A percentile compares a stretch with the other conserved stretches of the same genome.
These are phyloP conservation scores for Pseudocheirus occidentalis DNA, from an alignment of 2,797 vertebrate species.

Conservation along the genomic window DNA sequence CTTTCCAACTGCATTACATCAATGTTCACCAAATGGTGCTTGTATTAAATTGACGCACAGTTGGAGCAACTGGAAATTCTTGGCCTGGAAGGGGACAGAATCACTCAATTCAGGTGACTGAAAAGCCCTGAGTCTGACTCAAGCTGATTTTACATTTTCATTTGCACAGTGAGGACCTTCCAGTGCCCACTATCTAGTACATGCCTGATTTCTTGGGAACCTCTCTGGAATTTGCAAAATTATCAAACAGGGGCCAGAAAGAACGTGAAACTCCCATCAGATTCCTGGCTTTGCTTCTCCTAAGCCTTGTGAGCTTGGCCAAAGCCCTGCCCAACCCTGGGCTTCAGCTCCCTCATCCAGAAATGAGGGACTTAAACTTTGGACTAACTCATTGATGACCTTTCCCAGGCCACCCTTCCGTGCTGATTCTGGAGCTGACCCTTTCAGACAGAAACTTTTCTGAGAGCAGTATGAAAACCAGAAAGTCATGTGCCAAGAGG, in stretches of 20 bases:
- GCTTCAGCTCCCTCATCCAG: background rate
- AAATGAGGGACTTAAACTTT: background rate
- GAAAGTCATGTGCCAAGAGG: background rate
- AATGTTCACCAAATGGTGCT: background rate
- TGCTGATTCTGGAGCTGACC: background rate
- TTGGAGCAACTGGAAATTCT: constrained; percentile 16
- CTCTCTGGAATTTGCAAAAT: background rate
- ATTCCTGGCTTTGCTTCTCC: background rate
- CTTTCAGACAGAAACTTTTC: background rate
- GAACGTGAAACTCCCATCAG: background rate
- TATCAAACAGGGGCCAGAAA: background rate
- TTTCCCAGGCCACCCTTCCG: background rate
- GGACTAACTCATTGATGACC: background rate
- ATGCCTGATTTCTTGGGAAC: constrained; percentile 9
- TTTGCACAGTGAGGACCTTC: background rate
- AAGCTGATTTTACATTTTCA: background rate
- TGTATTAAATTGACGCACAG: background rate
- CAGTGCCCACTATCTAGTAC: background rate
- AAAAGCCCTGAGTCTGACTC: background rate
- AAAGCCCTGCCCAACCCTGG: background rate
- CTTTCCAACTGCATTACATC: constrained; percentile 25
- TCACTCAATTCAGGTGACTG: background rate
- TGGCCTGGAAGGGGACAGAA: constrained; percentile 22
- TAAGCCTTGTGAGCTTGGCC: background rate
- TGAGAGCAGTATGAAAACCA: background rate